Percentiles rank a stretch among this genome's conserved stretches.
phyloP scores from a whole-genome alignment of 2,888 invertebrate species.

The Latheticus oryzae region DNA sequence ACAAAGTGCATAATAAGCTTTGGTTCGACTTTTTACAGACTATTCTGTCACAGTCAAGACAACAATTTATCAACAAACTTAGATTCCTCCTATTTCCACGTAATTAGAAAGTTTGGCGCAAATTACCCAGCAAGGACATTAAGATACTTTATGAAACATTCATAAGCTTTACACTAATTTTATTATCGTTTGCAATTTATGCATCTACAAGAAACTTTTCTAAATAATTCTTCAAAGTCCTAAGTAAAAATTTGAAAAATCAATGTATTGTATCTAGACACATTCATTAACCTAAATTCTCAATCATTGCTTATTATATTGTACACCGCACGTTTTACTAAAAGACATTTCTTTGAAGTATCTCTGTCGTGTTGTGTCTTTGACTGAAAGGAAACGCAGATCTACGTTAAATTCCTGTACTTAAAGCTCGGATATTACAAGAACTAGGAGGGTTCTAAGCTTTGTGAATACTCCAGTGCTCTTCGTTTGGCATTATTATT shows the following conservation, averaged over 20 bases:
- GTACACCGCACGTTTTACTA: background rate
- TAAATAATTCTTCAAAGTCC: no score
- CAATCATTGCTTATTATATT: background rate
- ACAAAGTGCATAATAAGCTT: no score
- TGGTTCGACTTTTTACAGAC: no score
- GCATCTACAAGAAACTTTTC: background rate
- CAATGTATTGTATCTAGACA: no score
- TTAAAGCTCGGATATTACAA: constrained; percentile 41
- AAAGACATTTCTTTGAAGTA: constrained; percentile 39
- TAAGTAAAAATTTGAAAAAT: no score
- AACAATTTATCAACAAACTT: constrained; percentile 16
- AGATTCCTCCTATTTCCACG: constrained; percentile 8
- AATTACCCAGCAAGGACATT: constrained; percentile 16
- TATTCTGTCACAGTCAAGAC: no score
- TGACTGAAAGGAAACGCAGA: constrained; percentile 44
- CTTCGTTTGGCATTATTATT: no score
- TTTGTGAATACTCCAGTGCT: no score
- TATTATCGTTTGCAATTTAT: background rate
- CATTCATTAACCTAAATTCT: constrained; percentile 6
- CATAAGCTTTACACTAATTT: constrained; percentile 5
- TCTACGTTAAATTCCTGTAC: constrained; percentile 45
- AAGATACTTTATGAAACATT: constrained; percentile 12
- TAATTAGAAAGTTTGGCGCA: constrained; percentile 9
- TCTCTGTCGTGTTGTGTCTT: constrained; percentile 40
- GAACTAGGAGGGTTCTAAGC: no score